Evolutionary conservation across 2,888 invertebrate species (phyloP).

Genomic region (Crematogaster levior): DNA sequence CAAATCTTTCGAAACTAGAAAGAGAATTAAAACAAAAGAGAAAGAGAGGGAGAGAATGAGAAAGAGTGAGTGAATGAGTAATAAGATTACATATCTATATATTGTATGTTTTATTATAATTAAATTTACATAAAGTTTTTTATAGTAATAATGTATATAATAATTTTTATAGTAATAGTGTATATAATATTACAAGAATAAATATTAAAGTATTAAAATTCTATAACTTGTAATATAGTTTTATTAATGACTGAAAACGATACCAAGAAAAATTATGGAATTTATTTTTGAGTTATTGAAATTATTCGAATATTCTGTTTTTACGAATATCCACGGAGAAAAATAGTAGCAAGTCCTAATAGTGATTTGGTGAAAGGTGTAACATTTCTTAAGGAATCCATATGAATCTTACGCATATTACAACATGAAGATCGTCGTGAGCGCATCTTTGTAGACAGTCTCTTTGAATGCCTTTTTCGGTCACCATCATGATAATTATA

Average conservation of each 20-base stretch:
- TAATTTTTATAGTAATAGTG: not conserved
- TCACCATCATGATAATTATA: conserved; percentile 48
- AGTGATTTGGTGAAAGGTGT: conserved; percentile 69
- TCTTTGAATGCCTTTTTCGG: not conserved
- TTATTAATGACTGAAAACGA: not conserved
- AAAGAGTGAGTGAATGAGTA: not conserved
- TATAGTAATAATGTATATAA: too few relatives aligned
- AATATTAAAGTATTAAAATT: conserved; percentile 16
- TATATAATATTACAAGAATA: not conserved
- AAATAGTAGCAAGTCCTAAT: conserved; percentile 59
- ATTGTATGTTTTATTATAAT: conserved; percentile 16
- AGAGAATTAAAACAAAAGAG: not conserved
- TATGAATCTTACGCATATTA: conserved; percentile 13
- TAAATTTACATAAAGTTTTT: too few relatives aligned
- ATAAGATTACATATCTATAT: not conserved
- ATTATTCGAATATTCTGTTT: not conserved
- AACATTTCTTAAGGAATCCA: conserved; percentile 25
- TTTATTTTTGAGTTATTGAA: not conserved
- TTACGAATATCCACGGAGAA: conserved; percentile 28
- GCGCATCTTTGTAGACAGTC: not conserved
- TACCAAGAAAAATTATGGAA: not conserved
- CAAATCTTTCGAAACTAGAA: not conserved
- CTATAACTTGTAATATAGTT: not conserved
- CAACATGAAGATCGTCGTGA: conserved; percentile 10
- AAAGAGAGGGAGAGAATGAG: not conserved